Evolutionary conservation across 2,113 vertebrate species (phyloP), one percentile per base, ranked within the genome.

Genomic region (Hippopotamus amphibius): DNA sequence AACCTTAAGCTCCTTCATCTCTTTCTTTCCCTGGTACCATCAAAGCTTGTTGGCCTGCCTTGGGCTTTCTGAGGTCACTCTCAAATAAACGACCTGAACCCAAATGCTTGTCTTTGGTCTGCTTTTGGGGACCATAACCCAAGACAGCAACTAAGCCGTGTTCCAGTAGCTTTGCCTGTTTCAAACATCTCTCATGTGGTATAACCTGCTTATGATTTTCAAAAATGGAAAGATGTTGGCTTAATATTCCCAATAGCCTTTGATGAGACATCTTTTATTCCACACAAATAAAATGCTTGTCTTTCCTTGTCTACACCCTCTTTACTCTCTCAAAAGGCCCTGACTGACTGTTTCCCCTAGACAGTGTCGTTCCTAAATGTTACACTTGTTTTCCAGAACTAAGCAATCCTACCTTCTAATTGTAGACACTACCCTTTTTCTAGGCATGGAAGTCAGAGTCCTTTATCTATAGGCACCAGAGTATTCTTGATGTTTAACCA

Each of bases 341-440:
- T 37, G 24, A 24, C 7, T 37, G 81, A 77, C 80, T 41, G 41
- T 53, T 77, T 85, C 21, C 66, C 53, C 9, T 33, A 63, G 61
- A 82, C 77, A 24, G 16, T 72, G 57, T 84, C 72, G 94, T 90
- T 71, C 69, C 50, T 63, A 91, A 95, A 72, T 21, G 57, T 6
- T 61, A 91, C 33, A n/a, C 7, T n/a, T 96, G 61, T 96, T 92
- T 84, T 48, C 90, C 74, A 76, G 76, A 90, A 81, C 76, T 65
- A 57, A 55, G 69, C 69, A 80, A 87, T 74, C 53, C 53, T 59
- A 61, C 55, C 74, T 97, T 82, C 13, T 88, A 93, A 90, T 65
- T 77, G 46, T 33, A 43, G 19, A 69, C 48, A 63, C 57, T 57
- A 26, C 76, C 30, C 17, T 81, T 92, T 72, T 50, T 33, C 86